A percentile compares a stretch with the other conserved stretches of the same genome.
These are phyloP conservation scores for Malurus alboscapulatus DNA, from an alignment of 2,113 vertebrate species.

Conservation along the genomic window DNA sequence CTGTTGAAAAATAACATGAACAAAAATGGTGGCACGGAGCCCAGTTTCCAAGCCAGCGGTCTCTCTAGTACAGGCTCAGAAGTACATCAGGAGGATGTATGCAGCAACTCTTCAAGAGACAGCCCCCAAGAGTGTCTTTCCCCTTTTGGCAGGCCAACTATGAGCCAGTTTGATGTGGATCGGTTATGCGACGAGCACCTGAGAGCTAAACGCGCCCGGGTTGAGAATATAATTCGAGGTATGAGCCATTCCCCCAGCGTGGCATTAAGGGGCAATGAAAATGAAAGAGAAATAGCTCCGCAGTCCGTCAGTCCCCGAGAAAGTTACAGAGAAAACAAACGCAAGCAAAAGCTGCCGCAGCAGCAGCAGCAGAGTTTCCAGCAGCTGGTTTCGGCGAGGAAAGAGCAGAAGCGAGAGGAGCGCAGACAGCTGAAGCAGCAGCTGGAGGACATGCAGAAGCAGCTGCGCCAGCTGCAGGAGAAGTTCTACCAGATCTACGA, in stretches of 20 bases:
- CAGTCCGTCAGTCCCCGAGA: slow-evolving; percentile 87
- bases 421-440: slow-evolving; percentile 96
- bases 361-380: slow-evolving; percentile 99
- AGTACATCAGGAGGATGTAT: slow-evolving; percentile 95
- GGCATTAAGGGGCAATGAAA: slow-evolving; percentile 86
- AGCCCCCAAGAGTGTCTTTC: slow-evolving; percentile 97
- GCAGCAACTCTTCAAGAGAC: slow-evolving; percentile 97
- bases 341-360: slow-evolving; percentile 97
- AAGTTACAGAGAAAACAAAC: slow-evolving; percentile 97
- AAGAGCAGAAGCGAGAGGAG: slow-evolving; percentile 95
- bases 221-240: slow-evolving; percentile 98
- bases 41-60: slow-evolving; percentile 94
- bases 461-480: slow-evolving; percentile 98
- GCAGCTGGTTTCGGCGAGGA: slow-evolving; percentile 93
- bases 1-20: slow-evolving; percentile 98
- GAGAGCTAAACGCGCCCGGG: slow-evolving; percentile 94
- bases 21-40: slow-evolving; percentile 95
- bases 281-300: slow-evolving; percentile 86
- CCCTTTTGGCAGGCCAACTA: slow-evolving; percentile 88
- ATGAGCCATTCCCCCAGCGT: slow-evolving; percentile 98
- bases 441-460: slow-evolving; percentile 99
- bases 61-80: slow-evolving; percentile 97
- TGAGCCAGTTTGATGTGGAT: slow-evolving; percentile 95
- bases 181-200: slow-evolving; percentile 97
- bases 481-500: slow-evolving; percentile 99